These are phyloP conservation scores for Papilio polyxenes DNA, from an alignment of 1,140 invertebrate species.

Conservation along the genomic window DNA sequence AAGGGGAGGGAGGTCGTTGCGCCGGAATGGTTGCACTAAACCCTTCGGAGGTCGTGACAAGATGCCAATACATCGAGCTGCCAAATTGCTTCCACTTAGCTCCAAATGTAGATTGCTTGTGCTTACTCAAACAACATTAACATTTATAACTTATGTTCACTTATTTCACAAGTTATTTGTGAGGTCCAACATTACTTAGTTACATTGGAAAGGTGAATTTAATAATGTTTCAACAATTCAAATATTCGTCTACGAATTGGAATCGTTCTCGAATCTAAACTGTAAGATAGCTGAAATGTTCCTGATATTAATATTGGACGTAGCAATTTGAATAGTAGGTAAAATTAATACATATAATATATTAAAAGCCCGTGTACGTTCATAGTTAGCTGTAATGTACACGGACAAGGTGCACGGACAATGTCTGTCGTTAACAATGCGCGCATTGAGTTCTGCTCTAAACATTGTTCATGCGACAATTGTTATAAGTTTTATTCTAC, in stretches of 20 bases:
- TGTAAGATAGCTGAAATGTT: neutral
- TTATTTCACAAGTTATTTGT: neutral
- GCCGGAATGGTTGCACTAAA: slow-evolving; percentile 15
- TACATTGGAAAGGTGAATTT: neutral
- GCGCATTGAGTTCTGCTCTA: neutral
- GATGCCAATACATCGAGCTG: slow-evolving; percentile 19
- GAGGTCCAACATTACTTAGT: neutral
- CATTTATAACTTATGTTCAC: neutral
- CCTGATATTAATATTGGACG: neutral
- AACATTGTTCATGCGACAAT: neutral
- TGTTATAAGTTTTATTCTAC: neutral
- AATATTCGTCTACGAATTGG: neutral
- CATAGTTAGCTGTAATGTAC: neutral
- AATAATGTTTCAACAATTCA: neutral
- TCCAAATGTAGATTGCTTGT: slow-evolving; percentile 2
- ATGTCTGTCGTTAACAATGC: neutral
- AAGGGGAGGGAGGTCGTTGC: neutral
- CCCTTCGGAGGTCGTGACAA: slow-evolving; percentile 14
- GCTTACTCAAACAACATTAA: neutral
- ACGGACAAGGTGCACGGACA: neutral
- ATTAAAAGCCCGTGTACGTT: neutral
- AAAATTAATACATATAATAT: neutral
- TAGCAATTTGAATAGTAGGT: neutral
- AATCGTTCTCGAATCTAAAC: too few species aligned
- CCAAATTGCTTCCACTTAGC: slow-evolving; percentile 21